Evolutionary conservation across 2,888 invertebrate species (phyloP).

Genomic region (Endotricha flammealis): DNA sequence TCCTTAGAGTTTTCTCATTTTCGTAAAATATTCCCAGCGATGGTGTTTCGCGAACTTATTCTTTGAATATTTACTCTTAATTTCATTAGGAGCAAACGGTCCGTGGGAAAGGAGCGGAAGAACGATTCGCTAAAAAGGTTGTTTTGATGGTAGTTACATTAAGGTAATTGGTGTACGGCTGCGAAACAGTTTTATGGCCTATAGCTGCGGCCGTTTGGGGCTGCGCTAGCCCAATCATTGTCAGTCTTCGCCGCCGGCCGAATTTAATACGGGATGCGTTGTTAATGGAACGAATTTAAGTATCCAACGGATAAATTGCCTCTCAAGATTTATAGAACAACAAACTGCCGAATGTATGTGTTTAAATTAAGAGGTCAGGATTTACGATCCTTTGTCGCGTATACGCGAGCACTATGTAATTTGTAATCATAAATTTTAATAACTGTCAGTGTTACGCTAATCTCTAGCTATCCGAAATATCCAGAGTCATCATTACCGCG

Average conservation of each 20-base stretch:
- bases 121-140: slow-evolving; percentile 65
- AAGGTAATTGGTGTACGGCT: slow-evolving; percentile 71
- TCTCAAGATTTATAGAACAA: slow-evolving; percentile 58
- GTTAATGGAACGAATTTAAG: slow-evolving; percentile 63
- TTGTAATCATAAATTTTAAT: slow-evolving; percentile 24
- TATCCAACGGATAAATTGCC: slow-evolving; percentile 54
- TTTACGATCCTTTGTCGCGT: slow-evolving; percentile 35
- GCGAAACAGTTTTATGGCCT: slow-evolving; percentile 69
- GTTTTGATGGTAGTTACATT: slow-evolving; percentile 71
- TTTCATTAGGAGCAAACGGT: slow-evolving; percentile 60
- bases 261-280: slow-evolving; percentile 59
- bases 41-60: slow-evolving; percentile 30
- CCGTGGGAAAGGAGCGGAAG: slow-evolving; percentile 50
- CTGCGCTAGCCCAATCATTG: slow-evolving; percentile 61
- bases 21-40: slow-evolving; percentile 43
- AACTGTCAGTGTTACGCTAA: slow-evolving; percentile 16
- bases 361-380: slow-evolving; percentile 38
- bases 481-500: slow-evolving; percentile 25
- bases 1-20: slow-evolving; percentile 43
- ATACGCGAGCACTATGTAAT: slow-evolving; percentile 19
- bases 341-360: slow-evolving; percentile 43
- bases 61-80: slow-evolving; percentile 49
- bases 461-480: slow-evolving; percentile 19
- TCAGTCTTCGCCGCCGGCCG: slow-evolving; percentile 55
- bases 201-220: slow-evolving; percentile 60